phyloP scores from a whole-genome alignment of 92 coral and sea anemone species.

The Galaxea fascicularis region DNA sequence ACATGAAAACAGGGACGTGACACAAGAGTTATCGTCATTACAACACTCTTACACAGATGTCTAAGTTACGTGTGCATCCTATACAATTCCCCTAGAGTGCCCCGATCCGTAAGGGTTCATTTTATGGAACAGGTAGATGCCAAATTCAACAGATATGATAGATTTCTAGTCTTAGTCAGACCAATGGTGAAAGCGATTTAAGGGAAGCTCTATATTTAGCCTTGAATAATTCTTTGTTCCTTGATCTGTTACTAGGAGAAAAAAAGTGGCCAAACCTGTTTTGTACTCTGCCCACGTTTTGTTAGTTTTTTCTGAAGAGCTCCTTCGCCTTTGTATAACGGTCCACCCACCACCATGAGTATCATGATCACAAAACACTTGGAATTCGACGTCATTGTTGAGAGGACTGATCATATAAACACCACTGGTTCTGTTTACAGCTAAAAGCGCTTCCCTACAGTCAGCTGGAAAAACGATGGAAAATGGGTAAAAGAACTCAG shows the following conservation, averaged over 20 bases:
- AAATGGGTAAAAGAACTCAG: background rate
- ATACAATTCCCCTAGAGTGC: too few species aligned
- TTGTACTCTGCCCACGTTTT: constrained; percentile 40
- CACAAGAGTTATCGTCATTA: too few species aligned
- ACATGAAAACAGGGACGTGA: too few species aligned
- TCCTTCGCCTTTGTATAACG: constrained; percentile 48
- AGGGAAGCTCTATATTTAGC: too few species aligned
- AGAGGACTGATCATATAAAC: constrained; percentile 40
- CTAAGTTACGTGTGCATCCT: too few species aligned
- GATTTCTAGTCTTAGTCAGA: too few species aligned
- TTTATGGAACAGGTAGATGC: too few species aligned
- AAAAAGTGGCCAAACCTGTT: constrained; percentile 51
- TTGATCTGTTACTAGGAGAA: background rate
- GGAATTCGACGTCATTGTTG: constrained; percentile 39
- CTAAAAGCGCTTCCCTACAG: constrained; percentile 62
- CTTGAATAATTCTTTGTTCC: too few species aligned
- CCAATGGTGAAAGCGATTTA: too few species aligned
- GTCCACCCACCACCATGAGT: constrained; percentile 83
- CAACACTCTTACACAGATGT: too few species aligned
- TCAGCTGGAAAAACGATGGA: constrained; percentile 33
- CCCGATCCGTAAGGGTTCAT: too few species aligned
- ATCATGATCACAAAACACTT: constrained; percentile 75
- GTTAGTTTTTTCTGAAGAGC: background rate
- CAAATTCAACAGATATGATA: too few species aligned
- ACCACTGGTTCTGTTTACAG: constrained; percentile 42